phyloP scores from a whole-genome alignment of 1,140 invertebrate genomes.

The Aphaenogaster rudis region DNA sequence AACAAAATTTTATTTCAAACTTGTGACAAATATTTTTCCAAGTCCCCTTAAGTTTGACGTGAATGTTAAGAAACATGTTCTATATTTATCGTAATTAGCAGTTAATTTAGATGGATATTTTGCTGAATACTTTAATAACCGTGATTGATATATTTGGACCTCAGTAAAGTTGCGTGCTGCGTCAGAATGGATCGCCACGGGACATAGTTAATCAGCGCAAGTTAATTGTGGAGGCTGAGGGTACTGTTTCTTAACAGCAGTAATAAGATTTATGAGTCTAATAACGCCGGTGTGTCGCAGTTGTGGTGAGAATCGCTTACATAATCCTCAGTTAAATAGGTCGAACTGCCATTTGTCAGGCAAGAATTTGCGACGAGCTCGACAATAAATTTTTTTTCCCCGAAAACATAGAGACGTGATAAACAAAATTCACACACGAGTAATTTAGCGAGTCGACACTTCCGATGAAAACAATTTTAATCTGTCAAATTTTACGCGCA shows the following conservation, averaged over 20 bases:
- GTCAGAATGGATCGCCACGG: background rate
- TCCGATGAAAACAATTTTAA: constrained; percentile 4
- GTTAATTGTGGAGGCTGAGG: constrained; percentile 24
- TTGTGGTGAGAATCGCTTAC: constrained; percentile 6
- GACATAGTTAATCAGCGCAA: constrained; percentile 14
- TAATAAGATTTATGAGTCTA: constrained; percentile 25
- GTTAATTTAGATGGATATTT: background rate
- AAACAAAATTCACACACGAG: background rate
- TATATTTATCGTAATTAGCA: background rate
- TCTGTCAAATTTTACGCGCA: background rate
- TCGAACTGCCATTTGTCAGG: constrained; percentile 5
- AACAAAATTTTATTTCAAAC: background rate
- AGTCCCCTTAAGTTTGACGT: background rate
- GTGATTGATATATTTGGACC: constrained; percentile 3
- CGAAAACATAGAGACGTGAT: background rate
- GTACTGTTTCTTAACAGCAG: constrained; percentile 18
- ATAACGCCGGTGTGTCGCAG: constrained; percentile 10
- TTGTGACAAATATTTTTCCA: background rate
- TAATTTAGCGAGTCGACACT: background rate
- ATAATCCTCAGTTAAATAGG: constrained; percentile 11
- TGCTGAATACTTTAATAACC: background rate
- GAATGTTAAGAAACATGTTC: background rate
- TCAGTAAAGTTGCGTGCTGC: constrained; percentile 8
- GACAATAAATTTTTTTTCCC: constrained; percentile 19
- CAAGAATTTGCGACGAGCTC: background rate